Evolutionary conservation across 2,888 invertebrate genomes (phyloP).

Genomic region (Patella depressa): DNA sequence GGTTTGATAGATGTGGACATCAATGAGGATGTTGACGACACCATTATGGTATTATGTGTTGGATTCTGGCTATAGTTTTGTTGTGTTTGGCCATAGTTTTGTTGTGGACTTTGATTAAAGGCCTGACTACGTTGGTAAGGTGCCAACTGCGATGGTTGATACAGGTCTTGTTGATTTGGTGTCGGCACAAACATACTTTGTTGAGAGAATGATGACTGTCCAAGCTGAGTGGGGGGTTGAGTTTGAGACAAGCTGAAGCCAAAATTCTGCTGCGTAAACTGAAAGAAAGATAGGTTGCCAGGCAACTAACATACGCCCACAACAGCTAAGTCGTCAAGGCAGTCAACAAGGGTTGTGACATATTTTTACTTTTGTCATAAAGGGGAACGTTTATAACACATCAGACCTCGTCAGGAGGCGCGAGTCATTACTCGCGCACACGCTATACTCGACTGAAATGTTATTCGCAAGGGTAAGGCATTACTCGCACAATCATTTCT

Average conservation of each 20-base stretch:
- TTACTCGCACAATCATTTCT: no score
- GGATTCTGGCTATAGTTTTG: conserved; percentile 69
- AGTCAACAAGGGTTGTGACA: no score
- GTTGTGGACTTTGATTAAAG: conserved; percentile 5
- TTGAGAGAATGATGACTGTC: conserved; percentile 66
- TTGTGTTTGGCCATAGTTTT: neutral
- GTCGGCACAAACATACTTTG: conserved; percentile 75
- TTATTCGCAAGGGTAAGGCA: no score
- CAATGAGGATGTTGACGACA: conserved; percentile 87
- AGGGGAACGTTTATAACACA: no score
- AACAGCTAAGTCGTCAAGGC: no score
- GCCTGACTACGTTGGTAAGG: conserved; percentile 22
- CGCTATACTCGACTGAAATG: no score
- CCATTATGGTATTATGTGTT: conserved; percentile 87
- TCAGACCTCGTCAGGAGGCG: no score
- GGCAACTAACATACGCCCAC: no score
- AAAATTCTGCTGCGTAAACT: conserved; percentile 58
- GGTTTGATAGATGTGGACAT: conserved; percentile 89
- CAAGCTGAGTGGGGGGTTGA: conserved; percentile 43
- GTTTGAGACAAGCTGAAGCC: conserved; percentile 75
- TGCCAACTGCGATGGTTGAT: conserved; percentile 34
- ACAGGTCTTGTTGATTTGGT: conserved; percentile 74
- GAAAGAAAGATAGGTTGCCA: conserved; percentile 16
- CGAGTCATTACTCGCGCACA: no score
- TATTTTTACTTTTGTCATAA: no score